Evolutionary conservation across 1,140 invertebrate species (phyloP).

Genomic region (Drosophila pallidifrons): DNA sequence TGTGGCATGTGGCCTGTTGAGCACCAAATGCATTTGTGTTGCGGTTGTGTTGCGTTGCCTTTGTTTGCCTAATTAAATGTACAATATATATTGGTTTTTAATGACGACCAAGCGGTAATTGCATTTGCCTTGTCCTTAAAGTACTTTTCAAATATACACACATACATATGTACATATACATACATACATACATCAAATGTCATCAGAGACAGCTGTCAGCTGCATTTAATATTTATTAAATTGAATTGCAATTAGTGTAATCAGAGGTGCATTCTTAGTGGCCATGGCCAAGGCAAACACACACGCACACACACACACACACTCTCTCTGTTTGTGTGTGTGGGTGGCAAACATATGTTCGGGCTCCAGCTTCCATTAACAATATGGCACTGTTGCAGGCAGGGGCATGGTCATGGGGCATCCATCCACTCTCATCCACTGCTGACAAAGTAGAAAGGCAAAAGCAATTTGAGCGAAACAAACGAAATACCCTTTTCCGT

Average conservation of each 20-base stretch:
- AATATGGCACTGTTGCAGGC: slow-evolving; percentile 57
- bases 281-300: slow-evolving; percentile 19
- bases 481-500: slow-evolving; percentile 27
- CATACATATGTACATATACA: too few relatives aligned
- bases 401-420: slow-evolving; percentile 8
- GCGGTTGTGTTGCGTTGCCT: neutral
- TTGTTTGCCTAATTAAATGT: slow-evolving; percentile 47
- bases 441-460: too few relatives aligned
- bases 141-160: too few relatives aligned
- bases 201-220: neutral
- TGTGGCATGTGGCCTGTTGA: slow-evolving; percentile 6
- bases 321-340: slow-evolving; percentile 22
- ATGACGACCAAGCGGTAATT: slow-evolving; percentile 49
- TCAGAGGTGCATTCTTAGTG: slow-evolving; percentile 39
- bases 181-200: too few relatives aligned
- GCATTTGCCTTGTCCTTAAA: slow-evolving; percentile 34
- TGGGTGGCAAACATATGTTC: slow-evolving; percentile 70
- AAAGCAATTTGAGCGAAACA: slow-evolving; percentile 42
- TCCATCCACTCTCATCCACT: too few relatives aligned
- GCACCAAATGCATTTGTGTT: neutral
- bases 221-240: slow-evolving; percentile 60
- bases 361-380: slow-evolving; percentile 64
- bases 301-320: neutral
- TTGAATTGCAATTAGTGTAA: slow-evolving; percentile 59
- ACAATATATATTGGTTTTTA: slow-evolving; percentile 34